These are phyloP conservation scores for Cydia splendana DNA, from an alignment of 1,140 invertebrate genomes.

Conservation along the genomic window DNA sequence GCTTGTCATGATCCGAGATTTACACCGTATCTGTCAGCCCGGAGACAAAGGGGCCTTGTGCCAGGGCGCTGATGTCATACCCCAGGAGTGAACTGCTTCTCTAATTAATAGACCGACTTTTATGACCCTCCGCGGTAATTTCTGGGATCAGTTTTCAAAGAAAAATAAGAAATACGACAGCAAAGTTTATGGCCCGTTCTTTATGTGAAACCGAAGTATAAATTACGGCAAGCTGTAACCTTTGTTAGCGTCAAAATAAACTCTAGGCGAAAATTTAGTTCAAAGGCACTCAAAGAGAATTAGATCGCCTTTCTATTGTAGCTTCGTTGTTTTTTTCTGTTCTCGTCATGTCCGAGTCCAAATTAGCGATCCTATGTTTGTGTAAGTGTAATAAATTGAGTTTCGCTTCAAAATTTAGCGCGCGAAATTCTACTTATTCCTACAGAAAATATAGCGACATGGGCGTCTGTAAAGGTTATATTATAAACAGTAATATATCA, in stretches of 20 bases:
- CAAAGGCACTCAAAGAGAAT: slow-evolving; percentile 28
- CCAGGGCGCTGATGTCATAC: slow-evolving; percentile 70
- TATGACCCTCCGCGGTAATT: slow-evolving; percentile 62
- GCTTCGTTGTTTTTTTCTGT: background rate
- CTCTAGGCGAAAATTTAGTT: slow-evolving; percentile 29
- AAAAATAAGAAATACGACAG: slow-evolving; percentile 71
- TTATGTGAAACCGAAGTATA: slow-evolving; percentile 55
- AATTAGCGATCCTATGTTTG: slow-evolving; percentile 14
- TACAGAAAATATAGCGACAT: background rate
- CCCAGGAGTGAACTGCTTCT: slow-evolving; percentile 49
- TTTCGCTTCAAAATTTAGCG: too few relatives aligned
- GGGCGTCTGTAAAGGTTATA: background rate
- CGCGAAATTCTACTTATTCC: background rate
- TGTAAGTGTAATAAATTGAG: slow-evolving; percentile 4
- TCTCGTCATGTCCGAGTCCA: slow-evolving; percentile 8
- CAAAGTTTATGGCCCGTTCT: slow-evolving; percentile 67
- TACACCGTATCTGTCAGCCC: slow-evolving; percentile 61
- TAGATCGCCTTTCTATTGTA: background rate
- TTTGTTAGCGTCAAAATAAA: slow-evolving; percentile 56
- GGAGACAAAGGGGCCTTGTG: slow-evolving; percentile 70
- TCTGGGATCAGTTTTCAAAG: slow-evolving; percentile 64
- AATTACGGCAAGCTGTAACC: slow-evolving; percentile 59
- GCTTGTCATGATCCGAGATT: slow-evolving; percentile 70
- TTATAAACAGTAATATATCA: slow-evolving; percentile 19
- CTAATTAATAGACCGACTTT: slow-evolving; percentile 75